Conservation (phyloP, 2,888 invertebrate species). For the Oegoconia quadripuncta region DNA sequence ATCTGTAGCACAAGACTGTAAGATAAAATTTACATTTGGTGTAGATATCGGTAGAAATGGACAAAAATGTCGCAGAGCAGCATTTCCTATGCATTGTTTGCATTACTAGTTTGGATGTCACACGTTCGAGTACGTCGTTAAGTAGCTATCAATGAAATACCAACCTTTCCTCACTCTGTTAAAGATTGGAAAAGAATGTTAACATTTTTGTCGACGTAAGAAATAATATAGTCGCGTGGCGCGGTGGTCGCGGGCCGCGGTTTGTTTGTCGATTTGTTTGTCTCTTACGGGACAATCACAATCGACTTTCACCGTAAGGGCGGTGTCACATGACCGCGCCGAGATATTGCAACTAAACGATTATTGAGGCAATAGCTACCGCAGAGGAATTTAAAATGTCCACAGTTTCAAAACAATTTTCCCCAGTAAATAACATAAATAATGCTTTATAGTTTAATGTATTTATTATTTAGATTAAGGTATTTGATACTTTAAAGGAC, state of each 20-base stretch:
- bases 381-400: too few relatives aligned
- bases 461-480: too few relatives aligned
- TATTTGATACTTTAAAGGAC: too few relatives aligned
- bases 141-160: conserved; percentile 23
- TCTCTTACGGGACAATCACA: conserved; percentile 54
- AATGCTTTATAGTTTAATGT: too few relatives aligned
- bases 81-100: conserved; percentile 46
- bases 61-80: too few relatives aligned
- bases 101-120: conserved; percentile 35
- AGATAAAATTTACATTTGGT: too few relatives aligned
- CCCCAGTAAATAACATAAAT: too few relatives aligned
- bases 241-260: conserved; percentile 33
- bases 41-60: too few relatives aligned
- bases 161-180: conserved; percentile 28
- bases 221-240: conserved; percentile 48
- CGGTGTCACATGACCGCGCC: conserved; percentile 32
- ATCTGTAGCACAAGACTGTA: too few relatives aligned
- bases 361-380: not conserved
- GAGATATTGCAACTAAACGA: not conserved
- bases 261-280: conserved; percentile 50
- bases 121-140: not conserved
- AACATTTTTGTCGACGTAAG: conserved; percentile 29
- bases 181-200: conserved; percentile 34
- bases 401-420: too few relatives aligned
- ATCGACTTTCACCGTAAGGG: conserved; percentile 71